These are phyloP conservation scores for Drosophila pseudotakahashii DNA, from an alignment of 2,888 invertebrate genomes.

Conservation along the genomic window DNA sequence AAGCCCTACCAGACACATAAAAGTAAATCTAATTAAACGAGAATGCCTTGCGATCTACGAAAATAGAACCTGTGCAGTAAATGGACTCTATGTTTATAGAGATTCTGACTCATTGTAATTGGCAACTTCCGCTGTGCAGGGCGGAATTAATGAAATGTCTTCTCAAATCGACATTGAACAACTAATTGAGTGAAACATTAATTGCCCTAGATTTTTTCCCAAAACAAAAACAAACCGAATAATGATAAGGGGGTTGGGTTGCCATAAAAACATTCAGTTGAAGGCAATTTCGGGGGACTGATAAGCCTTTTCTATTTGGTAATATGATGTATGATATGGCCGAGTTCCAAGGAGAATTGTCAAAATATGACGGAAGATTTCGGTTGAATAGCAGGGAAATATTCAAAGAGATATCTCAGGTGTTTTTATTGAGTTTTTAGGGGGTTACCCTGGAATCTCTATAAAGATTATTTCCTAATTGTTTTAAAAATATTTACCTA, in stretches of 20 bases:
- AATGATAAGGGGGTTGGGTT: slow-evolving; percentile 21
- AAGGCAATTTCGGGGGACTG: slow-evolving; percentile 32
- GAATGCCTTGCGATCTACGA: slow-evolving; percentile 56
- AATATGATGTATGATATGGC: slow-evolving; percentile 35
- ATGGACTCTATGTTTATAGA: slow-evolving; percentile 4
- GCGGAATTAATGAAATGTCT: slow-evolving; percentile 63
- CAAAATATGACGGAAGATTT: slow-evolving; percentile 26
- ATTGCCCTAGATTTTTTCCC: slow-evolving; percentile 40
- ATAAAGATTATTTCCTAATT: slow-evolving; percentile 4
- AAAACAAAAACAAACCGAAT: slow-evolving; percentile 8
- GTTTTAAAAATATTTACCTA: slow-evolving; percentile 7
- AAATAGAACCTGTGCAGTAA: slow-evolving; percentile 14
- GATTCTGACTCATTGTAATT: slow-evolving; percentile 48
- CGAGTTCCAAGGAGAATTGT: slow-evolving; percentile 14
- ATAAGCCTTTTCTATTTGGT: slow-evolving; percentile 33
- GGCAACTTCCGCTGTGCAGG: slow-evolving; percentile 61
- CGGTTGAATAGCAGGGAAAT: neutral
- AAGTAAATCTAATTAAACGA: slow-evolving; percentile 78
- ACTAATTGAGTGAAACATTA: slow-evolving; percentile 41
- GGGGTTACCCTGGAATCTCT: neutral
- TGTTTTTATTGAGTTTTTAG: slow-evolving; percentile 3
- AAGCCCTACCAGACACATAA: slow-evolving; percentile 60
- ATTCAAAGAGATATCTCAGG: neutral
- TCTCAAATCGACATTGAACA: slow-evolving; percentile 43
- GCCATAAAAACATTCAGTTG: slow-evolving; percentile 35